Evolutionary conservation across 2,797 vertebrate species (phyloP), one percentile per base, ranked within the genome.

Genomic region (Sphaeramia orbicularis): DNA sequence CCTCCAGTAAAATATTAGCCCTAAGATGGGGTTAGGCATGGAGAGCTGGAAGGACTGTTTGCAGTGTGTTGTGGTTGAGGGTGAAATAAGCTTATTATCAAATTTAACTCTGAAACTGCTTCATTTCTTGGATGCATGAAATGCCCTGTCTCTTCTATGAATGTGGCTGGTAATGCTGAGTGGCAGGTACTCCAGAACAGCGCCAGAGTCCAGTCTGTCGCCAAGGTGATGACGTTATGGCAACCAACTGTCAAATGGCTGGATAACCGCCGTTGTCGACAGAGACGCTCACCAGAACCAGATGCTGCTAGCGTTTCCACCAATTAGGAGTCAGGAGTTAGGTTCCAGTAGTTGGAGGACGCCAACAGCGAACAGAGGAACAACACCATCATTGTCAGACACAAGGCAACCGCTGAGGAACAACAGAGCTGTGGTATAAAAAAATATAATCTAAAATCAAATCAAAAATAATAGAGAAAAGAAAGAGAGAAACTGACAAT

Each of bases 81-180:
- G 21, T 72, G 87, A 90, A 92, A 92, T 91, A 94, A 92, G 89
- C 91, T 84, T 84, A 93, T 93, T 93, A 91, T 92, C 89, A 89
- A 89, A 91, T 90, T 87, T 86, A 80, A 75, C 85, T 89, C 84
- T 86, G 71, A 89, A 92, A 90, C 81, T 79, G 90, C 80, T 81
- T 91, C 75, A 84, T 91, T 94, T 93, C 81, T 93, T 86, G 79
- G 81, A 90, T 78, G 88, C 78, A 83, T 89, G 88, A 90, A 91
- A 92, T 84, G 86, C 78, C 56, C 81, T 71, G 80, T 92, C 90
- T 91, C 86, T 79, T 91, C 86, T 85, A 84, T 81, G 83, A 89
- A 80, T 67, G 44, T 47, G 59, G 78, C 86, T 76, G 42, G 80
- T 92, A 91, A 93, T 92, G 77, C 89, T 92, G 92, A 93, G 89